Evolutionary conservation across 1,140 invertebrate species (phyloP).

Genomic region (Triops longicaudatus): DNA sequence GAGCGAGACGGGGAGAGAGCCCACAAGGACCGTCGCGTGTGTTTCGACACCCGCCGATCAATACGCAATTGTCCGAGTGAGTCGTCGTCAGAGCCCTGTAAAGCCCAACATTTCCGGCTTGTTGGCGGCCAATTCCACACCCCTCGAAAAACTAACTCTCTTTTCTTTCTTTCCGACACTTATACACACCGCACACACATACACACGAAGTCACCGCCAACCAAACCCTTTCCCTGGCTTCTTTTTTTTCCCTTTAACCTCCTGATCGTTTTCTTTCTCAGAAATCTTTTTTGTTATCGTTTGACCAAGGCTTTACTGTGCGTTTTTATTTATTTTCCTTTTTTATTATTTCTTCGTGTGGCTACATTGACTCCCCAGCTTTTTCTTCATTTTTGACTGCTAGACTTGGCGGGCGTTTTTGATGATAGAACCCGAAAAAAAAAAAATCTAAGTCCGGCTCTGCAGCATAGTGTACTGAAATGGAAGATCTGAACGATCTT

Average conservation of each 20-base stretch:
- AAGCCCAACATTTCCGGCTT: conserved; percentile 14
- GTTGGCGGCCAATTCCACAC: conserved; percentile 13
- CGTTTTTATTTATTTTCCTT: not conserved
- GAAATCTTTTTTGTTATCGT: not conserved
- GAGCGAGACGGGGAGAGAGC: not conserved
- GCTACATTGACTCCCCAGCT: not conserved
- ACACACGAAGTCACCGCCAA: not conserved
- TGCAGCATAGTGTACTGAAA: not conserved
- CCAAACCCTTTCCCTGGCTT: not conserved
- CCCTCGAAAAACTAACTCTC: not conserved
- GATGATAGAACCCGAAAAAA: not conserved
- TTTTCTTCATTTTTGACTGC: not conserved
- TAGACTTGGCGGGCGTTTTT: not conserved
- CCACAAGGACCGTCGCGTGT: not conserved
- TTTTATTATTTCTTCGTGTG: not conserved
- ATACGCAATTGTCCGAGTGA: conserved; percentile 14
- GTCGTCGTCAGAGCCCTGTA: conserved; percentile 5
- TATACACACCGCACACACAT: conserved; percentile 1
- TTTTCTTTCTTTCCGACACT: not conserved
- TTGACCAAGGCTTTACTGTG: not conserved
- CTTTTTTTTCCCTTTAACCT: not conserved
- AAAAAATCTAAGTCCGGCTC: not conserved
- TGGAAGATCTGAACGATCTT: conserved; percentile 3
- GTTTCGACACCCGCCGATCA: conserved; percentile 13
- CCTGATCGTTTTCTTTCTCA: not conserved